Percentiles rank a stretch among this genome's conserved stretches.
Conservation (phyloP, 2,888 invertebrate genomes). For the Nymphalis polychloros region DNA sequence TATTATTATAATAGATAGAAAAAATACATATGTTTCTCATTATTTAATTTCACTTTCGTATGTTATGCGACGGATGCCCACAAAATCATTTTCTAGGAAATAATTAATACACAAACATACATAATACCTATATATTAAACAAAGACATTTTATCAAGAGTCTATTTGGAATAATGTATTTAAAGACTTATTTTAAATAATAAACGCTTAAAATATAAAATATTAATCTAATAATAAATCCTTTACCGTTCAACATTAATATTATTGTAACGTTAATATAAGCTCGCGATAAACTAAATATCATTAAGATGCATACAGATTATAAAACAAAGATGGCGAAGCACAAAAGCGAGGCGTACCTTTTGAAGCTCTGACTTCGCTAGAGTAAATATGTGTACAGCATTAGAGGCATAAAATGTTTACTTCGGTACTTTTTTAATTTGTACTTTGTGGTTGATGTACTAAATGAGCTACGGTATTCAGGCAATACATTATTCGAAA, state of each 20-base stretch:
- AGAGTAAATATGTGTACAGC: conserved; percentile 25
- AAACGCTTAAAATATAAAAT: background rate
- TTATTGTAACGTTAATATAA: conserved; percentile 13
- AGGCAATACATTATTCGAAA: conserved; percentile 7
- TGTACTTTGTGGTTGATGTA: conserved; percentile 12
- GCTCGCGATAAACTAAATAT: conserved; percentile 12
- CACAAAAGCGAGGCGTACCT: conserved; percentile 24
- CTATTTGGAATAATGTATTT: too few relatives aligned
- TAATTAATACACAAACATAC: background rate
- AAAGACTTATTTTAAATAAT: too few relatives aligned
- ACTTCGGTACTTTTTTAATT: conserved; percentile 21
- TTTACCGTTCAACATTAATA: background rate
- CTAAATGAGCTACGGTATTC: conserved; percentile 10
- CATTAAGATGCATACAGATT: conserved; percentile 19
- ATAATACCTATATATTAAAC: too few relatives aligned
- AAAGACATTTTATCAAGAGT: too few relatives aligned
- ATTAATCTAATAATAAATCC: background rate
- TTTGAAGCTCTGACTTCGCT: conserved; percentile 24
- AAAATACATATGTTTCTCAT: too few relatives aligned
- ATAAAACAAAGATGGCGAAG: conserved; percentile 24
- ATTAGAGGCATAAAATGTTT: conserved; percentile 27
- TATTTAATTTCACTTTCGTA: background rate
- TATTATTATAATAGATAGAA: too few relatives aligned
- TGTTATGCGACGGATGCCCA: background rate
- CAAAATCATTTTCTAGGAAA: background rate